These are phyloP conservation scores for Chlorodrepanis virens DNA, from an alignment of 2,113 vertebrate species.

Conservation along the genomic window DNA sequence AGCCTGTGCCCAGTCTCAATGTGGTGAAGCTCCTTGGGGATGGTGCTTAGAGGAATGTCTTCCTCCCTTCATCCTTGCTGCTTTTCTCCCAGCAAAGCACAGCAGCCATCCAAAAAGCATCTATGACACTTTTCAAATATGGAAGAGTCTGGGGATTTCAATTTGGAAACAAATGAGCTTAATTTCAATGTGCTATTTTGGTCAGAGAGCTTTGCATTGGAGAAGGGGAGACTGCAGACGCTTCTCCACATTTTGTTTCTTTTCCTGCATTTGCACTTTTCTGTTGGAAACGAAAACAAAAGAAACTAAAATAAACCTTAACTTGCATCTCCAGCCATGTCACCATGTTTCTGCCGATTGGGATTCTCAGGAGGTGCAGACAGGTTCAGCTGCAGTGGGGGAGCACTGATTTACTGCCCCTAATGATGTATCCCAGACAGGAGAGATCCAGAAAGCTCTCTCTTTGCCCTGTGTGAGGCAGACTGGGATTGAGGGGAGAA, in stretches of 20 bases:
- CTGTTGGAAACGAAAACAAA: neutral
- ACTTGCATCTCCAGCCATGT: neutral
- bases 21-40: neutral
- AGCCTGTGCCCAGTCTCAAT: neutral
- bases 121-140: neutral
- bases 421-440: neutral
- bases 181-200: neutral
- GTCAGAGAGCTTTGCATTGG: neutral
- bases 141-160: constrained; percentile 37
- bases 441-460: neutral
- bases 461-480: neutral
- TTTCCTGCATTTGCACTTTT: neutral
- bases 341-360: neutral
- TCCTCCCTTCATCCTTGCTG: neutral
- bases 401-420: neutral
- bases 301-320: neutral
- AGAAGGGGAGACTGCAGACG: neutral
- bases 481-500: neutral
- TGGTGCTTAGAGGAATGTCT: neutral
- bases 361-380: neutral
- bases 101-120: constrained; percentile 39
- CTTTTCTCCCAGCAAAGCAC: neutral
- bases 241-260: neutral
- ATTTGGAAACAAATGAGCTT: constrained; percentile 39
- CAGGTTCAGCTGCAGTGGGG: neutral